phyloP scores from a whole-genome alignment of 2,888 invertebrate species.

The Mayetiola destructor region DNA sequence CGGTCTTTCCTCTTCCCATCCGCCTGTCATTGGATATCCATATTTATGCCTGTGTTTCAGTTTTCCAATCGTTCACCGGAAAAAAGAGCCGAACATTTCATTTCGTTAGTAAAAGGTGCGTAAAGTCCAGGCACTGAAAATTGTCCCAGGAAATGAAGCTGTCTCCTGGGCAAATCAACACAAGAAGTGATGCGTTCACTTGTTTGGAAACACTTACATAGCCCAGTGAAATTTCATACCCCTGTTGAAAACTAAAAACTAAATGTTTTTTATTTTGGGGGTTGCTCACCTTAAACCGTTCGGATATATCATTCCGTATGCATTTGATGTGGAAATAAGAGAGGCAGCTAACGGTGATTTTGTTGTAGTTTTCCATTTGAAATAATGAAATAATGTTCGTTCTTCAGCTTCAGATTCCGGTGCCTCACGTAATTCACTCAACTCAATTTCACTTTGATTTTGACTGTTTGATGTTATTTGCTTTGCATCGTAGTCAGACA shows the following conservation, averaged over 20 bases:
- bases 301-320: not conserved
- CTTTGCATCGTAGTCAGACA: not conserved
- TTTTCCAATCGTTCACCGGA: not conserved
- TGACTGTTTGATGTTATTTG: not conserved
- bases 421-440: not conserved
- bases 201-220: too few relatives aligned
- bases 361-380: not conserved
- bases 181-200: too few relatives aligned
- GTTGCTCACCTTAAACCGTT: too few relatives aligned
- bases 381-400: not conserved
- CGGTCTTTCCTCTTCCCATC: slow-evolving; percentile 36
- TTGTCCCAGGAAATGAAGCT: too few relatives aligned
- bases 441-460: not conserved
- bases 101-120: not conserved
- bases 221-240: too few relatives aligned
- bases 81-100: not conserved
- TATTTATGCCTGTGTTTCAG: not conserved
- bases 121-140: not conserved
- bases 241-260: too few relatives aligned
- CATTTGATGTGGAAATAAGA: not conserved
- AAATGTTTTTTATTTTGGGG: too few relatives aligned
- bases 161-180: too few relatives aligned
- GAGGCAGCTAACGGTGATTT: not conserved
- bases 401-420: not conserved
- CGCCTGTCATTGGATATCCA: not conserved